Percentiles rank a stretch among this genome's conserved stretches.
Conservation (phyloP, 2,113 vertebrate species). For the Semnornis frantzii region DNA sequence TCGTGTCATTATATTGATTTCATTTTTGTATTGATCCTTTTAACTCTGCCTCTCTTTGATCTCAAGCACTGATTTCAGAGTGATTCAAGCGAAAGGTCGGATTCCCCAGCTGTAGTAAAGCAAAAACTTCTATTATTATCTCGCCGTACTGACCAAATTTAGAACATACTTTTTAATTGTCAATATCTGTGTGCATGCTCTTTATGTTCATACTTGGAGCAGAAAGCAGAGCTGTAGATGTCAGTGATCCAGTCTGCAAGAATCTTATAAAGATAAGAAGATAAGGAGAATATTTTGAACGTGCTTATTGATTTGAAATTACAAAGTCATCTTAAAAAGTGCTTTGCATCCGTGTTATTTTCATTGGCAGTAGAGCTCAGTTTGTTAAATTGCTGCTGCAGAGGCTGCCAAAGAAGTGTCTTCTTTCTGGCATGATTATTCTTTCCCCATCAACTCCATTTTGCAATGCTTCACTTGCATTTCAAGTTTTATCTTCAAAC, state of each 20-base stretch:
- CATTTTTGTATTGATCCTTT: neutral
- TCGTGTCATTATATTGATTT: neutral
- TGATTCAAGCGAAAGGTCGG: neutral
- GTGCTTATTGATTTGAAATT: conserved; percentile 34
- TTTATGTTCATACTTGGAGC: neutral
- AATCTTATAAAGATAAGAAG: neutral
- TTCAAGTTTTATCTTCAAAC: neutral
- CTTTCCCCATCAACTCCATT: neutral
- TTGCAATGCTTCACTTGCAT: neutral
- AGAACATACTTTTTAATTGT: neutral
- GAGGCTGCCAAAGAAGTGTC: neutral
- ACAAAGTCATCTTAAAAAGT: conserved; percentile 18
- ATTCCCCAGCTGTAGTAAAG: neutral
- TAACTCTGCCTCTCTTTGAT: neutral
- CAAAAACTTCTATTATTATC: neutral
- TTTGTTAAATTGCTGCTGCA: conserved; percentile 22
- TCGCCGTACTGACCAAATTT: neutral
- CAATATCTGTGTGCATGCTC: neutral
- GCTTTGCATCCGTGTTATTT: neutral
- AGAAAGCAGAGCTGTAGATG: neutral
- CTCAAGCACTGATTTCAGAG: neutral
- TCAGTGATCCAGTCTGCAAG: neutral
- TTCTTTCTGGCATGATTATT: neutral
- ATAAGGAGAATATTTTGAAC: conserved; percentile 16
- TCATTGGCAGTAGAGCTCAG: neutral